These are phyloP conservation scores for Trachelipus rathkii DNA, from an alignment of 1,140 invertebrate species.

Conservation along the genomic window DNA sequence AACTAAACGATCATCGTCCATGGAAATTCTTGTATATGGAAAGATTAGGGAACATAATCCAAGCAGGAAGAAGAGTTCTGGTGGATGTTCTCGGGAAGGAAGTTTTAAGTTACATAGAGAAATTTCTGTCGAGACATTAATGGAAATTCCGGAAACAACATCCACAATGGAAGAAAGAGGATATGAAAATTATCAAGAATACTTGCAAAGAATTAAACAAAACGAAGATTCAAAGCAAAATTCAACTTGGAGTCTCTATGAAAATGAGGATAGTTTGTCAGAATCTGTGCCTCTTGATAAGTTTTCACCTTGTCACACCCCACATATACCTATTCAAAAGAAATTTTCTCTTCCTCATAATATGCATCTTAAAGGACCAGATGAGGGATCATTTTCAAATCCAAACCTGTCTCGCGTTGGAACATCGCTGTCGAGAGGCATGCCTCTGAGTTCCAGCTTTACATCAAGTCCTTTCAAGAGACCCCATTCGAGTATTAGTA, in stretches of 20 bases:
- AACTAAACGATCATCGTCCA: slow-evolving; percentile 41
- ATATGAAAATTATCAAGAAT: slow-evolving; percentile 38
- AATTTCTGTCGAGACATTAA: slow-evolving; percentile 42
- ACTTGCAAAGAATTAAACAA: slow-evolving; percentile 33
- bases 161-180: slow-evolving; percentile 17
- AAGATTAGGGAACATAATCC: slow-evolving; percentile 42
- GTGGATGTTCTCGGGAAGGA: slow-evolving; percentile 39
- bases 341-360: slow-evolving; percentile 40
- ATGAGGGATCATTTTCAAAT: slow-evolving; percentile 30
- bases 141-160: slow-evolving; percentile 35
- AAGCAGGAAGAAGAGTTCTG: slow-evolving; percentile 23
- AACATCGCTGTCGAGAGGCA: slow-evolving; percentile 29
- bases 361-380: slow-evolving; percentile 30
- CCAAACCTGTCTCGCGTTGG: slow-evolving; percentile 32
- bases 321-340: slow-evolving; percentile 16
- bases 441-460: slow-evolving; percentile 40
- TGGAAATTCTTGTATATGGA: slow-evolving; percentile 43
- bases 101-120: slow-evolving; percentile 42
- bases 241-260: slow-evolving; percentile 39
- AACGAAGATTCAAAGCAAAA: slow-evolving; percentile 34
- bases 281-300: slow-evolving; percentile 1
- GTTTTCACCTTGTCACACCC: slow-evolving; percentile 20
- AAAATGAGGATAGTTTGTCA: slow-evolving; percentile 28
- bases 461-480: slow-evolving; percentile 40
- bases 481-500: slow-evolving; percentile 28